Percentiles rank a stretch among this genome's conserved stretches.
phyloP scores from a whole-genome alignment of 2,113 vertebrate genomes.

The Setophaga kirtlandii region DNA sequence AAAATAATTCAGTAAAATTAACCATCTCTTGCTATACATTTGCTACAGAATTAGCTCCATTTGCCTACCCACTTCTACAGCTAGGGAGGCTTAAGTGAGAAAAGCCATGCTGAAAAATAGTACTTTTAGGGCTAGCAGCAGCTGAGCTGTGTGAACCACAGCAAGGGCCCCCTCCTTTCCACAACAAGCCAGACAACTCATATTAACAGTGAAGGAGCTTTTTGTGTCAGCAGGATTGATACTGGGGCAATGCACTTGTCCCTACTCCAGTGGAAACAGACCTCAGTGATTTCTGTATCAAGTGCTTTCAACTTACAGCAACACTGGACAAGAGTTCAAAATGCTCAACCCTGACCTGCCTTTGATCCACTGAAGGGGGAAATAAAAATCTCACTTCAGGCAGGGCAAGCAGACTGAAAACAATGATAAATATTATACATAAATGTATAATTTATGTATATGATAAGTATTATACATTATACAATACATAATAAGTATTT shows the following conservation, averaged over 20 bases:
- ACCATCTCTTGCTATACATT: neutral
- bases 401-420: neutral
- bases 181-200: neutral
- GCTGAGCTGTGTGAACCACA: neutral
- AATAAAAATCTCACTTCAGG: neutral
- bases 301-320: neutral
- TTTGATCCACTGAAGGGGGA: neutral
- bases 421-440: neutral
- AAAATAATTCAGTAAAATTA: neutral
- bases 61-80: conserved; percentile 7
- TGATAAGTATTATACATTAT: too few species aligned
- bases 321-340: neutral
- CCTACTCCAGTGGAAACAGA: neutral
- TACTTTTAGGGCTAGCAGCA: neutral
- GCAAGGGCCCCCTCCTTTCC: conserved; percentile 6
- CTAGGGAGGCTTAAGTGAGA: neutral
- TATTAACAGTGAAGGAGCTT: neutral
- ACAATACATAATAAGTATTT: too few species aligned
- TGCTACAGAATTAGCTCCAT: conserved; percentile 9
- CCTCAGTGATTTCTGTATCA: neutral
- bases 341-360: neutral
- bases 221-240: neutral
- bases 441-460: too few species aligned
- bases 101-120: conserved; percentile 15
- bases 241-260: neutral